phyloP scores from a whole-genome alignment of 2,888 invertebrate species.

The Escarpia spicata region DNA sequence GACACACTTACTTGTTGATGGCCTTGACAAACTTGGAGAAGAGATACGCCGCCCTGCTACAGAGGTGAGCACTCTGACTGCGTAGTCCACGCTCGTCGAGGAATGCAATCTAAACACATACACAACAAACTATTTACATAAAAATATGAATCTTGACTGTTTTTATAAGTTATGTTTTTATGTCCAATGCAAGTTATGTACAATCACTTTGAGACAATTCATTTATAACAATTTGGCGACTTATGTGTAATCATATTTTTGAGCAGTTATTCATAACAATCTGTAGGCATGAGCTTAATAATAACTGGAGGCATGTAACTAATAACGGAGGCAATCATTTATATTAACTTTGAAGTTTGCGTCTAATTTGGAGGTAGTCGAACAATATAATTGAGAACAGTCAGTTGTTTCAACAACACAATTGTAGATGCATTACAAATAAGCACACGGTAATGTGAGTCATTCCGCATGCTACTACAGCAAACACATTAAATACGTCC shows the following conservation, averaged over 20 bases:
- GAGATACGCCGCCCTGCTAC: conserved; percentile 70
- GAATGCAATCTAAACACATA: conserved; percentile 63
- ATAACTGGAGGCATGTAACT: background rate
- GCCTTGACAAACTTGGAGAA: conserved; percentile 71
- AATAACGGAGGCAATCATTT: background rate
- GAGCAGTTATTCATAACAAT: background rate
- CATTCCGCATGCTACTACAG: too few species aligned
- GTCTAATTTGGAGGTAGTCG: background rate
- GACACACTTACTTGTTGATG: conserved; percentile 62
- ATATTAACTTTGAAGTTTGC: background rate
- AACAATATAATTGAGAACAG: too few species aligned
- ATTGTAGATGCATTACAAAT: too few species aligned
- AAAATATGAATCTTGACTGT: background rate
- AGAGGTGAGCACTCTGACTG: conserved; percentile 66
- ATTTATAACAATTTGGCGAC: background rate
- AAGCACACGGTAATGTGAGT: too few species aligned
- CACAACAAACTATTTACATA: background rate
- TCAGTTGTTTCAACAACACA: too few species aligned
- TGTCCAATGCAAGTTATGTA: too few species aligned
- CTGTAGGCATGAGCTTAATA: background rate
- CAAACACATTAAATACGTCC: too few species aligned
- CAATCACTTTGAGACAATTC: background rate
- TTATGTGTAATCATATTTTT: background rate
- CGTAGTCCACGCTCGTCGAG: conserved; percentile 69
- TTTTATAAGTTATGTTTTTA: too few species aligned